Evolutionary conservation across 2,888 invertebrate species (phyloP).

Genomic region (Glyphotaelius pellucidus): DNA sequence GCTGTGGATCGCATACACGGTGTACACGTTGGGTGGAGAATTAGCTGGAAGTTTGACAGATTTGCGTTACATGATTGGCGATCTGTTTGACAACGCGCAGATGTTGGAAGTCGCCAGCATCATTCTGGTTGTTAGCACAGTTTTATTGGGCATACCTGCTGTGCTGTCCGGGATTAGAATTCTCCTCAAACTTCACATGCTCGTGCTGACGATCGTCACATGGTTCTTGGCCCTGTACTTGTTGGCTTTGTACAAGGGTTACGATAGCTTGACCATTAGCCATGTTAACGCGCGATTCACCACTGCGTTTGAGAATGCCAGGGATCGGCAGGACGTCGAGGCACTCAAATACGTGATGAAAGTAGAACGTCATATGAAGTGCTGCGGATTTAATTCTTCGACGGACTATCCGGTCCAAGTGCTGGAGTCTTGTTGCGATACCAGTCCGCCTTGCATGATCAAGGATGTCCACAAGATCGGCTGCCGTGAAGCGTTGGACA

Average conservation of each 20-base stretch:
- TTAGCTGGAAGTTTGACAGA: neutral
- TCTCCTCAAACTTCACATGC: neutral
- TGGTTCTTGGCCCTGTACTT: neutral
- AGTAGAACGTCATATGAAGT: neutral
- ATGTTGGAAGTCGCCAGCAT: neutral
- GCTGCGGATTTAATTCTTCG: conserved; percentile 7
- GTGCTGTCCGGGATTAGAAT: neutral
- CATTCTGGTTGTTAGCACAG: neutral
- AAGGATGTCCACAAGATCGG: neutral
- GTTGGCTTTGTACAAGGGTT: neutral
- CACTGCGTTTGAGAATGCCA: neutral
- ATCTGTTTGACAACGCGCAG: neutral
- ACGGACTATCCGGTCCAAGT: neutral
- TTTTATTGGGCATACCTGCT: neutral
- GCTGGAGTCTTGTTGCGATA: neutral
- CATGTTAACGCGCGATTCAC: neutral
- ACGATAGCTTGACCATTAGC: neutral
- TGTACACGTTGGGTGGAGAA: neutral
- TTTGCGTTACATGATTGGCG: neutral
- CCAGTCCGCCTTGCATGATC: neutral
- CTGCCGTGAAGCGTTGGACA: conserved; percentile 5
- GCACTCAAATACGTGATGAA: neutral
- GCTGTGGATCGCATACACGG: neutral
- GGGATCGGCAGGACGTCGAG: neutral
- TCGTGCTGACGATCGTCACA: neutral